These are phyloP conservation scores for Drosophila arizonae DNA, from an alignment of 1,140 invertebrate genomes.

Conservation along the genomic window DNA sequence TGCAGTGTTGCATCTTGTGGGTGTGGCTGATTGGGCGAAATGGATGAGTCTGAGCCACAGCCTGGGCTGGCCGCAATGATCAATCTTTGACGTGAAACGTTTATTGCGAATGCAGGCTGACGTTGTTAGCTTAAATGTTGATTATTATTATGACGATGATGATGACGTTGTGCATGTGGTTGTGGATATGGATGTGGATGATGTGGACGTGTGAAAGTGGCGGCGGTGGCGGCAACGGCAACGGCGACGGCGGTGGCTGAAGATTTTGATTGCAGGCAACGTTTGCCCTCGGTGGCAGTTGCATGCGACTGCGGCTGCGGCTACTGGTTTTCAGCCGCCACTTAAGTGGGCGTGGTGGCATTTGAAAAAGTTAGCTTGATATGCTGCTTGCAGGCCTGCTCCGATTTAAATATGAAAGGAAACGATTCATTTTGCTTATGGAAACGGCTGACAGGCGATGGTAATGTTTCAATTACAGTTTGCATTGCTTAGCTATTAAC, in stretches of 20 bases:
- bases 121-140: slow-evolving; percentile 53
- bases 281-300: slow-evolving; percentile 53
- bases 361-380: slow-evolving; percentile 67
- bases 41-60: slow-evolving; percentile 60
- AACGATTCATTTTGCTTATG: slow-evolving; percentile 66
- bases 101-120: slow-evolving; percentile 44
- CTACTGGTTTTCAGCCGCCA: slow-evolving; percentile 66
- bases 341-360: slow-evolving; percentile 67
- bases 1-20: slow-evolving; percentile 61
- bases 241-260: slow-evolving; percentile 43
- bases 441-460: slow-evolving; percentile 56
- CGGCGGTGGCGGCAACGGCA: slow-evolving; percentile 15
- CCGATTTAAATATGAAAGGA: slow-evolving; percentile 61
- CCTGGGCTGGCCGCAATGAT: slow-evolving; percentile 57
- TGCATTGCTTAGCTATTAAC: slow-evolving; percentile 36
- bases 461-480: slow-evolving; percentile 66
- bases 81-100: slow-evolving; percentile 70
- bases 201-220: slow-evolving; percentile 49
- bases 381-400: slow-evolving; percentile 20
- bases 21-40: slow-evolving; percentile 75
- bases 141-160: slow-evolving; percentile 44
- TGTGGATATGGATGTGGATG: slow-evolving; percentile 38
- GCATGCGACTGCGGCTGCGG: slow-evolving; percentile 2
- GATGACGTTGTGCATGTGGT: slow-evolving; percentile 44
- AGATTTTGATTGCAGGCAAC: slow-evolving; percentile 59